Evolutionary conservation across 2,113 vertebrate genomes (phyloP), one percentile per base, ranked within the genome.

Genomic region (Oreochromis aureus): DNA sequence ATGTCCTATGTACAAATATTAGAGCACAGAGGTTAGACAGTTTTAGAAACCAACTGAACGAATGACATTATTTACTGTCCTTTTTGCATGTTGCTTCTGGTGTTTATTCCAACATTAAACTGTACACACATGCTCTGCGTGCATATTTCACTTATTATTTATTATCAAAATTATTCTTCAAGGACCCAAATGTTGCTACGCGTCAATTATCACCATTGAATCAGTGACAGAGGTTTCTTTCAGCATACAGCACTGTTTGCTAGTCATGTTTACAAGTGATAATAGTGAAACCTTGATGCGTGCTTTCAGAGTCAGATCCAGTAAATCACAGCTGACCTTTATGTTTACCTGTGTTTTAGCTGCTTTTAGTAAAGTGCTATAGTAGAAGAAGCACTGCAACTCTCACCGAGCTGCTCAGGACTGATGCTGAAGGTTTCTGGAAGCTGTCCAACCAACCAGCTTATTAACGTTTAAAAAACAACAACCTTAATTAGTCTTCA

Each of bases 261-360:
- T 63, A 9, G 12, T 39, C 54, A 13, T 87, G 41, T 81, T 51
- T 82, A 16, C n/a, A 66, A 82, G 34, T 34, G 34, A 66, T 30
- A 51, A 51, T 19, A 22, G 41, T 78, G 80, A 48, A 86, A 84
- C 61, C 83, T 83, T 76, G 71, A 87, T 63, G 82, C 55, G 63
- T 66, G 63, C 56, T 48, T n/a, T 86, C 55, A 88, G 6, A 81
- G 84, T 80, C 46, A 73, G 84, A 71, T 86, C 80, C 81, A 82
- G 78, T 92, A 79, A 90, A 90, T 92, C 82, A 81, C 22, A 27
- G 79, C 19, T 87, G 87, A 86, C 83, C 87, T 87, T 83, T 79
- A 4, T 87, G 82, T 86, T 87, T 87, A 78, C 80, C 61, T 85
- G 85, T 85, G 85, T 85, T 89, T 85, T 19, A 81, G 59, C 48